phyloP scores from a whole-genome alignment of 2,113 vertebrate genomes.

The Tamias sibiricus region DNA sequence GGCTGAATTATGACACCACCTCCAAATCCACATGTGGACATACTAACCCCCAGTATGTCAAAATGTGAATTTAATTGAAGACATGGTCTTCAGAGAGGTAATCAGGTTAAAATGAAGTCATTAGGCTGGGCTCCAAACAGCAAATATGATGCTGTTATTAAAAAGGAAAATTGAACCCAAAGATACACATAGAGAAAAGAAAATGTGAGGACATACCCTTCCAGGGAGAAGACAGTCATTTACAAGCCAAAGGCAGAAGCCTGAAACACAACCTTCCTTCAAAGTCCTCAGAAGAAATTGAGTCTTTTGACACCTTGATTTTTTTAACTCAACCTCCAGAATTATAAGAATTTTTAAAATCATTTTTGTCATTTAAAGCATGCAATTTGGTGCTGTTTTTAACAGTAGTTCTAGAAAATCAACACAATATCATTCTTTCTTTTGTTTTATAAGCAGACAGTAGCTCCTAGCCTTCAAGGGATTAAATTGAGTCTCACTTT shows the following conservation, averaged over 20 bases:
- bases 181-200: background rate
- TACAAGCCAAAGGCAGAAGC: background rate
- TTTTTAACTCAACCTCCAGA: background rate
- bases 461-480: background rate
- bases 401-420: background rate
- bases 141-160: background rate
- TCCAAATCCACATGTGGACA: background rate
- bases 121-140: background rate
- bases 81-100: background rate
- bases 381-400: background rate
- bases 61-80: background rate
- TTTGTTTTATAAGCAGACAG: background rate
- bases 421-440: background rate
- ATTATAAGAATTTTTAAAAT: background rate
- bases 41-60: background rate
- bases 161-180: background rate
- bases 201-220: background rate
- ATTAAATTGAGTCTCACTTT: background rate
- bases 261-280: background rate
- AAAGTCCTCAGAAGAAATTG: background rate
- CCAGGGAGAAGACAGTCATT: background rate
- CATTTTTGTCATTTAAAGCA: background rate
- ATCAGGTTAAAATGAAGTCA: background rate
- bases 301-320: background rate
- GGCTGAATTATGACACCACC: background rate